Percentiles rank a stretch among this genome's conserved stretches.
Evolutionary conservation across 2,113 vertebrate genomes (phyloP).

Genomic region (Spizaetus ornatus): DNA sequence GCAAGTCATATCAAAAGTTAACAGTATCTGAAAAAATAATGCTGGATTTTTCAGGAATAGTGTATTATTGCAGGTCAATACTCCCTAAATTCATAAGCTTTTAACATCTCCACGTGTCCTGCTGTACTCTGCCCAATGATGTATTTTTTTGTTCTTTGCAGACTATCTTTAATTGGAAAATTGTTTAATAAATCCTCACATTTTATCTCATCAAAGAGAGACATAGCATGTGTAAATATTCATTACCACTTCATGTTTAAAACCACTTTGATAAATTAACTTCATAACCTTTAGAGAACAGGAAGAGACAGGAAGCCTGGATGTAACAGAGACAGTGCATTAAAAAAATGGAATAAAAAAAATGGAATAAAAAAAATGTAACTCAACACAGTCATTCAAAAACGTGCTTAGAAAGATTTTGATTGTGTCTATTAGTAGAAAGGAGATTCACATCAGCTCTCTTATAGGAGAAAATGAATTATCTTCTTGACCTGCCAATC

Average conservation of each 20-base stretch:
- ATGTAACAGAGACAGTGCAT: slow-evolving; percentile 7
- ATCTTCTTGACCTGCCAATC: background rate
- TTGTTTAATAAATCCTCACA: slow-evolving; percentile 50
- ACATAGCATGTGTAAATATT: slow-evolving; percentile 47
- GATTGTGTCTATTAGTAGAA: background rate
- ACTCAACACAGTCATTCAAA: background rate
- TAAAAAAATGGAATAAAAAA: background rate
- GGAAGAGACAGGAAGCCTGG: slow-evolving; percentile 56
- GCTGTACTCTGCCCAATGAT: background rate
- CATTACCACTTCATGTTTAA: slow-evolving; percentile 41
- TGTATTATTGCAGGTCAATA: background rate
- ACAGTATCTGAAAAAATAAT: background rate
- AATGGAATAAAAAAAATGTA: background rate
- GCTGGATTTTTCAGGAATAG: background rate
- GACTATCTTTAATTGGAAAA: slow-evolving; percentile 49
- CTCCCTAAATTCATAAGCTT: slow-evolving; percentile 1
- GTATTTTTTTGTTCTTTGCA: slow-evolving; percentile 23
- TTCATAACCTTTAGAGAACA: slow-evolving; percentile 64
- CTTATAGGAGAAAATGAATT: background rate
- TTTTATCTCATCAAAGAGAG: slow-evolving; percentile 65
- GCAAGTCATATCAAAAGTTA: background rate
- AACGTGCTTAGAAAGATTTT: slow-evolving; percentile 26
- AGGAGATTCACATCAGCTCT: background rate
- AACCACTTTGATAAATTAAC: slow-evolving; percentile 64
- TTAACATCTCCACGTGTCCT: background rate